Evolutionary conservation across 2,888 invertebrate species (phyloP).

Genomic region (Apodemia mormo): DNA sequence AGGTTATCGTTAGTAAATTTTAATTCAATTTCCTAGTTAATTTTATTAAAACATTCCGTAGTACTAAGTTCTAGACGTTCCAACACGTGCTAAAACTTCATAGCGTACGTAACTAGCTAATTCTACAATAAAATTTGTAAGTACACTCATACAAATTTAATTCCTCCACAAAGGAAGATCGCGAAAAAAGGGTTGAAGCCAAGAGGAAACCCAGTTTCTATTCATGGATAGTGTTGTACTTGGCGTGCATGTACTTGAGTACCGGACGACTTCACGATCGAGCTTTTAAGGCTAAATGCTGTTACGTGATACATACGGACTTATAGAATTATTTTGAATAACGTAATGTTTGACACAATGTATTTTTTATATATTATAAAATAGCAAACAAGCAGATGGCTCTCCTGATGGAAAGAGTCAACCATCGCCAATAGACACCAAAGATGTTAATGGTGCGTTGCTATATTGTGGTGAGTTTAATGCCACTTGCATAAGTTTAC

Average conservation of each 20-base stretch:
- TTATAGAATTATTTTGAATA: not conserved
- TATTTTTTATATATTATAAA: too few relatives aligned
- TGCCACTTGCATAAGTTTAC: too few relatives aligned
- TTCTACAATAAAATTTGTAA: not conserved
- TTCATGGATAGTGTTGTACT: constrained; percentile 30
- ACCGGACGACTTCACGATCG: constrained; percentile 41
- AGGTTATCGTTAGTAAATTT: not conserved
- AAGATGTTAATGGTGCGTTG: too few relatives aligned
- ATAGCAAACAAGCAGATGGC: too few relatives aligned
- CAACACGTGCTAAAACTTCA: not conserved
- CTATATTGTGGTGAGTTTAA: too few relatives aligned
- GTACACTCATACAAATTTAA: constrained; percentile 6
- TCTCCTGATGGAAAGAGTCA: too few relatives aligned
- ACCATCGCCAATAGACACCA: too few relatives aligned
- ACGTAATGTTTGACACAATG: not conserved
- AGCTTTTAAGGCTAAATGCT: constrained; percentile 45
- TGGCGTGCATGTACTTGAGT: constrained; percentile 31
- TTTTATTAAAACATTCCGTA: too few relatives aligned
- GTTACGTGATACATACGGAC: constrained; percentile 35
- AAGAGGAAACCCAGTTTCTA: constrained; percentile 26
- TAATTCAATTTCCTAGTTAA: not conserved
- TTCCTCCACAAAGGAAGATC: constrained; percentile 6
- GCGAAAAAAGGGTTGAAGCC: constrained; percentile 21
- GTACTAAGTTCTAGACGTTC: too few relatives aligned
- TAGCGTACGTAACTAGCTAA: not conserved